Conservation (phyloP, 2,888 invertebrate genomes). For the Acronicta alni region DNA sequence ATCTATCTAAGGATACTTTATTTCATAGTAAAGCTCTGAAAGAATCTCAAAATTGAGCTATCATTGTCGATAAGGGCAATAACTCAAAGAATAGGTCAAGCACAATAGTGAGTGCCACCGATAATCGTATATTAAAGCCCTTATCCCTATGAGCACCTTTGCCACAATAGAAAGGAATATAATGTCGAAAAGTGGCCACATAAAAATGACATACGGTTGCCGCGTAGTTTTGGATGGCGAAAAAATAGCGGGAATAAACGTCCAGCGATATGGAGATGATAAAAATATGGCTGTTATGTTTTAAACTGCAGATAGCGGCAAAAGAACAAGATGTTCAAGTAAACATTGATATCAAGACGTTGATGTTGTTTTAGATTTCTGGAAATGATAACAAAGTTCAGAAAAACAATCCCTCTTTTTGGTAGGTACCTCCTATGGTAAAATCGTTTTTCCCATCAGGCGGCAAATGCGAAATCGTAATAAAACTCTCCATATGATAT, state of each 20-base stretch:
- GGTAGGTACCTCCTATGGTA: constrained; percentile 63
- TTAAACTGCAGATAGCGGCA: constrained; percentile 22
- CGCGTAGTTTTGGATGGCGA: constrained; percentile 68
- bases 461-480: constrained; percentile 89
- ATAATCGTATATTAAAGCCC: constrained; percentile 89
- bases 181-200: constrained; percentile 88
- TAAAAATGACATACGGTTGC: constrained; percentile 88
- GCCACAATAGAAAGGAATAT: constrained; percentile 88
- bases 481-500: constrained; percentile 87
- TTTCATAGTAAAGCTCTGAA: constrained; percentile 56
- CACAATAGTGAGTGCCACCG: constrained; percentile 88
- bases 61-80: constrained; percentile 81
- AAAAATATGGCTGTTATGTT: constrained; percentile 53
- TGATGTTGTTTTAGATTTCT: constrained; percentile 17
- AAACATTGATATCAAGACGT: not conserved
- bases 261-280: constrained; percentile 51
- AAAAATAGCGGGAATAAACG: constrained; percentile 66
- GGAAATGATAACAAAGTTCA: constrained; percentile 53
- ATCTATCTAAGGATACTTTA: constrained; percentile 36
- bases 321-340: constrained; percentile 9
- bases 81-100: constrained; percentile 87
- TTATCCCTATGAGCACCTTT: constrained; percentile 88
- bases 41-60: constrained; percentile 77
- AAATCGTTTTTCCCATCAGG: constrained; percentile 83
- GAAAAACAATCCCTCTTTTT: constrained; percentile 62